Evolutionary conservation across 2,113 vertebrate genomes (phyloP), one percentile per base, ranked within the genome.

Genomic region (Pluvialis apricaria): DNA sequence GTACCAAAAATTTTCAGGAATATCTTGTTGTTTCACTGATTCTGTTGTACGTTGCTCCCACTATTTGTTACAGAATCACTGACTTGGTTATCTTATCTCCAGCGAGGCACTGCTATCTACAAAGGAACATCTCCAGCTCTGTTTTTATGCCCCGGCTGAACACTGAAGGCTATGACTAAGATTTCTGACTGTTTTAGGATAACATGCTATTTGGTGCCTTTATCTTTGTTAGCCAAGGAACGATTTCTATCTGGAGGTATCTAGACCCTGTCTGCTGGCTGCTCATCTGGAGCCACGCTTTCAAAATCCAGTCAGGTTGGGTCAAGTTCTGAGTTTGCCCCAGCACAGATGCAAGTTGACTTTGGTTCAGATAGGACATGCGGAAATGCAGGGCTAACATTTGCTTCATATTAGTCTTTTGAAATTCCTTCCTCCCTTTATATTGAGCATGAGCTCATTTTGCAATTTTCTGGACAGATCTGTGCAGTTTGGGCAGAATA

Each of bases 401-500:
- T 95, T 95, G 57, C 62, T 96, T 95, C 28, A 4, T 38, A 85
- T 84, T 83, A 83, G 58, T 49, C 36, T 91, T 77, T 66, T 55
- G 55, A 94, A 83, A 86, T 71, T 64, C 31, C 20, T 90, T 60
- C 8, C 47, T 95, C 49, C 36, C 51, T 94, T 88, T 93, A 75
- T 71, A 84, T 6, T 86, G 62, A 91, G 11, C 44, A 61, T 68
- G 92, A 90, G 38, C 47, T 94, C 44, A 89, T 94, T 96, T 96
- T 92, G 70, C 78, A 91, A 47, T 90, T 97, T 92, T 66, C 93
- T 78, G 77, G 81, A 69, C 52, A 66, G 80, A 96, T 82, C 86
- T 87, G 70, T 85, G 88, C 75, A 71, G 40, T 82, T 92, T 60
- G 42, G 55, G 61, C n/a, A 85, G 78, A 90, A 82, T 38, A 64